A percentile compares a stretch with the other conserved stretches of the same genome.
Conservation (phyloP, 2,797 vertebrate genomes). For the Alauda arvensis region DNA sequence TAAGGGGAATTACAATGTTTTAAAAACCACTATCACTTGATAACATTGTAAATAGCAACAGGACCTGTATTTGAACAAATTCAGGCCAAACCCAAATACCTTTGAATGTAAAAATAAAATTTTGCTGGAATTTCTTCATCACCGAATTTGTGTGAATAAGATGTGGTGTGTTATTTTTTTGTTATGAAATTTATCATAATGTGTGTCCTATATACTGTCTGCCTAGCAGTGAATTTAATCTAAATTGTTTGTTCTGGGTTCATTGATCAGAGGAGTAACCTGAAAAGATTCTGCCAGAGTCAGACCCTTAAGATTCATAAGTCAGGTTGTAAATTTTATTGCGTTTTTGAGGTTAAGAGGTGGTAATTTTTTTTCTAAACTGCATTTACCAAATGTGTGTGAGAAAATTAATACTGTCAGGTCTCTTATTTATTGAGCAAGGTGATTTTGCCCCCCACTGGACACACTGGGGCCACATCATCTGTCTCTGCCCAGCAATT, state of each 20-base stretch:
- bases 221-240: neutral
- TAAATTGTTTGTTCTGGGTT: neutral
- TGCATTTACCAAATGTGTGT: neutral
- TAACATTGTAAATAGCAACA: conserved; percentile 15
- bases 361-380: neutral
- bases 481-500: neutral
- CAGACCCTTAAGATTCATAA: neutral
- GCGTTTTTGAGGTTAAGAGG: neutral
- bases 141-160: neutral
- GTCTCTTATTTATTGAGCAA: neutral
- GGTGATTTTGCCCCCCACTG: neutral
- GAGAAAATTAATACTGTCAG: neutral
- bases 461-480: neutral
- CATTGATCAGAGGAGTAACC: neutral
- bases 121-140: neutral
- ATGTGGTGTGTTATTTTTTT: neutral
- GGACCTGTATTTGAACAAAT: neutral
- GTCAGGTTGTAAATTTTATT: neutral
- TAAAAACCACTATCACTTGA: conserved; percentile 6
- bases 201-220: neutral
- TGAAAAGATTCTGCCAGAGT: neutral
- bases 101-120: neutral
- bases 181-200: neutral
- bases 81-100: neutral
- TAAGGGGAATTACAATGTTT: conserved; percentile 30